Conservation (phyloP, 2,888 invertebrate genomes). For the Peribatodes rhomboidaria region DNA sequence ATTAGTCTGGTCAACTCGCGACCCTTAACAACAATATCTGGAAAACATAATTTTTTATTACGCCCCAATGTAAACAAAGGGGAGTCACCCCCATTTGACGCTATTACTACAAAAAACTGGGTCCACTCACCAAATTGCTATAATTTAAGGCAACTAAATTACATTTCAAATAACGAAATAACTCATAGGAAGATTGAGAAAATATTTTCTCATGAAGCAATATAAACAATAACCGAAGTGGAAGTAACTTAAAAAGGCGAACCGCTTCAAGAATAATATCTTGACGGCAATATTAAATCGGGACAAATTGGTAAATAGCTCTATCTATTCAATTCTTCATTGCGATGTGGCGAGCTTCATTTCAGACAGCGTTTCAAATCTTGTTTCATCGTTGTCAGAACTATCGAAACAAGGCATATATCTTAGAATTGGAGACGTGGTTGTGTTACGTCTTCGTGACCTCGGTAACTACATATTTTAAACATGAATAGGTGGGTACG, state of each 20-base stretch:
- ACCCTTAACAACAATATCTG: conserved; percentile 37
- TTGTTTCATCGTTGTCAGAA: conserved; percentile 33
- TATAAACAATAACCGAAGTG: conserved; percentile 27
- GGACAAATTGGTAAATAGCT: conserved; percentile 55
- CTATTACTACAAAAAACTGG: conserved; percentile 25
- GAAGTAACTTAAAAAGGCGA: conserved; percentile 35
- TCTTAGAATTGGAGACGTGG: background rate
- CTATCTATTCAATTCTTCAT: conserved; percentile 51
- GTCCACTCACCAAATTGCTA: conserved; percentile 30
- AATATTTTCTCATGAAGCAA: conserved; percentile 26
- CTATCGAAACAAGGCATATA: conserved; percentile 16
- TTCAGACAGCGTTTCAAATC: conserved; percentile 51
- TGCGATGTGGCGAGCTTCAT: conserved; percentile 54
- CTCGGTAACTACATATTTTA: conserved; percentile 26
- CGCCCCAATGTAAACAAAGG: conserved; percentile 34
- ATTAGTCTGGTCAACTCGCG: conserved; percentile 41
- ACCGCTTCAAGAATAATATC: conserved; percentile 48
- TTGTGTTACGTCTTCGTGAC: conserved; percentile 44
- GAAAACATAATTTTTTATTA: conserved; percentile 40
- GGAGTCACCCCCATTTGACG: conserved; percentile 34
- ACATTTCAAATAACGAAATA: conserved; percentile 14
- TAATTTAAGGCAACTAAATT: conserved; percentile 26
- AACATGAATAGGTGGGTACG: background rate
- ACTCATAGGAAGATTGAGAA: conserved; percentile 22
- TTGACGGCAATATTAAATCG: conserved; percentile 56